phyloP scores from a whole-genome alignment of 2,888 invertebrate genomes.

The Villa cingulata region DNA sequence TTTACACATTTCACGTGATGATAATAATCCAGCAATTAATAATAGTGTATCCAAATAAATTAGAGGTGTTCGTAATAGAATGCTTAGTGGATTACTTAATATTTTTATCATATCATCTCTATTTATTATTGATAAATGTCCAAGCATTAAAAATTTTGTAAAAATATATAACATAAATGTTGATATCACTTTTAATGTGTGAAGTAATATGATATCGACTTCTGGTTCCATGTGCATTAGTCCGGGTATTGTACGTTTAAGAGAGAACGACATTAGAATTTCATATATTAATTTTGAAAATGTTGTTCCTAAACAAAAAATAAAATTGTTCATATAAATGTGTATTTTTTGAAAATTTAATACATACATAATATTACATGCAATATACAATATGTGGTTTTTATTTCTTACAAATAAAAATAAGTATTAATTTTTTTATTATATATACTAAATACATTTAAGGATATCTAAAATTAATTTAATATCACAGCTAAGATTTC shows the following conservation, averaged over 20 bases:
- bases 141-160: slow-evolving; percentile 51
- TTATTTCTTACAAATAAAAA: no score
- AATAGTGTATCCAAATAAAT: slow-evolving; percentile 55
- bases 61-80: slow-evolving; percentile 47
- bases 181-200: slow-evolving; percentile 53
- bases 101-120: slow-evolving; percentile 36
- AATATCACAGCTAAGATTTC: no score
- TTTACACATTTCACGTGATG: slow-evolving; percentile 45
- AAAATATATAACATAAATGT: slow-evolving; percentile 49
- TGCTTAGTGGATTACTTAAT: slow-evolving; percentile 44
- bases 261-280: slow-evolving; percentile 45
- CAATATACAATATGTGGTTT: no score
- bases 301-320: slow-evolving; percentile 1
- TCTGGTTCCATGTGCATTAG: slow-evolving; percentile 40
- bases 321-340: no score
- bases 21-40: slow-evolving; percentile 50
- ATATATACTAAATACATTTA: no score
- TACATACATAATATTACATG: no score
- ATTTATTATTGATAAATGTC: slow-evolving; percentile 49
- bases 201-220: slow-evolving; percentile 48
- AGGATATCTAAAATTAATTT: no score
- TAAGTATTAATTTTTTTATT: no score
- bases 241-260: slow-evolving; percentile 46
- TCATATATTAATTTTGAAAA: slow-evolving; percentile 12
- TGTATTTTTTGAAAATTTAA: no score